Evolutionary conservation across 2,888 invertebrate genomes (phyloP).

Genomic region (Drosophila anceps): DNA sequence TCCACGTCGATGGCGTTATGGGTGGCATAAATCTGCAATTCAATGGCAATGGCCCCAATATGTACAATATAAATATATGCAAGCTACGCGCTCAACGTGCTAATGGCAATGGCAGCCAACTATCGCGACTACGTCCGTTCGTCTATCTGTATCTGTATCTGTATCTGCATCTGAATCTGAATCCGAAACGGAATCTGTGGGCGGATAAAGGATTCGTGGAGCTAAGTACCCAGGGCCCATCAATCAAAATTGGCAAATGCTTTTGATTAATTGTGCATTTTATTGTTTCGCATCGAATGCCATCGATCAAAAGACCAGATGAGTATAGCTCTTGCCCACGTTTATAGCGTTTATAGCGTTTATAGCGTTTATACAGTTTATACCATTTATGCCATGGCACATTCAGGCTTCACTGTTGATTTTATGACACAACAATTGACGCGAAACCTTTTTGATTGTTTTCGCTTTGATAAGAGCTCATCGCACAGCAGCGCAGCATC

Average conservation of each 20-base stretch:
- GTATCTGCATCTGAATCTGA: neutral
- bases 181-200: neutral
- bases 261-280: conserved; percentile 79
- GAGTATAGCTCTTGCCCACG: conserved; percentile 6
- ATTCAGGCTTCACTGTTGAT: conserved; percentile 60
- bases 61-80: conserved; percentile 26
- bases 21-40: conserved; percentile 94
- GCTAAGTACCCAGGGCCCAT: conserved; percentile 58
- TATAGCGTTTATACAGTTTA: neutral
- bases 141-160: neutral
- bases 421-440: conserved; percentile 80
- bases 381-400: neutral
- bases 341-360: neutral
- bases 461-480: conserved; percentile 23
- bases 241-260: conserved; percentile 71
- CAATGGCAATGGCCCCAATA: conserved; percentile 41
- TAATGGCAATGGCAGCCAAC: conserved; percentile 48
- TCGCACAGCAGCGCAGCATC: neutral
- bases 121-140: conserved; percentile 43
- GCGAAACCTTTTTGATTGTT: conserved; percentile 73
- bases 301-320: conserved; percentile 65
- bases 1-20: conserved; percentile 96
- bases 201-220: conserved; percentile 37
- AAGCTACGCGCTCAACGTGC: conserved; percentile 5
- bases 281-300: conserved; percentile 72